phyloP scores from a whole-genome alignment of 2,113 vertebrate species.

The Heterotis niloticus region DNA sequence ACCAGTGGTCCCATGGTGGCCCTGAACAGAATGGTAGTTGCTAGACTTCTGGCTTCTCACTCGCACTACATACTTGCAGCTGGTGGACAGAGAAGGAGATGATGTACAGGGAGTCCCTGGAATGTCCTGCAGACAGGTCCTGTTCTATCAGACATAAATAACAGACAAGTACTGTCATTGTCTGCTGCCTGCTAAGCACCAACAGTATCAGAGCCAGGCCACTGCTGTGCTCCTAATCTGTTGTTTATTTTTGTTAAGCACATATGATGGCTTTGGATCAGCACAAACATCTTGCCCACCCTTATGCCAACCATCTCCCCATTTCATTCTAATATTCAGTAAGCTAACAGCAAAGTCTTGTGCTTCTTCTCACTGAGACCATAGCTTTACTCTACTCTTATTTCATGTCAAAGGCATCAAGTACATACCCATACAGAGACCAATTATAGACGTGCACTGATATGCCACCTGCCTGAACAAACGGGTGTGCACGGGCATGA shows the following conservation, averaged over 20 bases:
- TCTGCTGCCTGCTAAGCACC: not conserved
- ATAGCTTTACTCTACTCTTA: not conserved
- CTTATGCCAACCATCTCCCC: not conserved
- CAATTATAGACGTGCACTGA: not conserved
- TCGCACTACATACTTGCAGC: no score
- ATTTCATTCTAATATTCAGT: not conserved
- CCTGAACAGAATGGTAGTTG: no score
- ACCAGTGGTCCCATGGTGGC: no score
- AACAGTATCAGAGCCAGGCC: not conserved
- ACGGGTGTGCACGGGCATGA: not conserved
- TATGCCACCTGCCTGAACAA: slow-evolving; percentile 4
- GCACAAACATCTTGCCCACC: not conserved
- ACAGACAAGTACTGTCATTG: not conserved
- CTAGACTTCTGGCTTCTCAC: no score
- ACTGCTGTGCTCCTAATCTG: not conserved
- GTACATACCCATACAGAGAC: not conserved
- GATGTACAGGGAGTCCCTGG: no score
- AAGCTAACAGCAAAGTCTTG: not conserved
- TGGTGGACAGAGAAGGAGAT: no score
- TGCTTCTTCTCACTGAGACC: not conserved
- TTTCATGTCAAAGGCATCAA: slow-evolving; percentile 9
- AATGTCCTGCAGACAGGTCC: no score
- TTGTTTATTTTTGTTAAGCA: no score
- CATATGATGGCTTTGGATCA: not conserved
- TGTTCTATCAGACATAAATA: no score